phyloP scores from a whole-genome alignment of 2,888 invertebrate genomes.

The Tuta absoluta region DNA sequence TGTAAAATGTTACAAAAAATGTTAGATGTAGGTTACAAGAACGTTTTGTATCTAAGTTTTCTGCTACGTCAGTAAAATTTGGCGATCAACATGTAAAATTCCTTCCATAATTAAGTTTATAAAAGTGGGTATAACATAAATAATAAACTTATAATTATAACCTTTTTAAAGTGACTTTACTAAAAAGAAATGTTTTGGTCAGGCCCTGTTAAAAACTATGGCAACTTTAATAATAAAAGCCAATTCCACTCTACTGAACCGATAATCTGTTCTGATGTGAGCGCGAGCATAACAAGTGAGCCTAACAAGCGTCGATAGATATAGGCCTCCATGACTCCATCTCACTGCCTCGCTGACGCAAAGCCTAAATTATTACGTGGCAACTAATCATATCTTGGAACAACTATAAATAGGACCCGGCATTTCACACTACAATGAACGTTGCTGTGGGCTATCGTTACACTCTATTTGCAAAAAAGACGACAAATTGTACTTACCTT shows the following conservation, averaged over 20 bases:
- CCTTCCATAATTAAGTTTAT: too few relatives aligned
- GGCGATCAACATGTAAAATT: too few relatives aligned
- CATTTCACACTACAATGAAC: slow-evolving; percentile 35
- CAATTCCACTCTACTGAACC: slow-evolving; percentile 47
- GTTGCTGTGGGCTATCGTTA: slow-evolving; percentile 9
- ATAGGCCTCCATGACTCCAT: slow-evolving; percentile 47
- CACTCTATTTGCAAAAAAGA: neutral
- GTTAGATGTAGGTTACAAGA: too few relatives aligned
- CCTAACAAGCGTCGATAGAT: slow-evolving; percentile 73
- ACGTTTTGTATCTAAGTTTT: too few relatives aligned
- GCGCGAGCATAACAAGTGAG: slow-evolving; percentile 75
- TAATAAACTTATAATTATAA: too few relatives aligned
- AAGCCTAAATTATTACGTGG: slow-evolving; percentile 71
- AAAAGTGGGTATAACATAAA: too few relatives aligned
- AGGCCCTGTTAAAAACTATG: too few relatives aligned
- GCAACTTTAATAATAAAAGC: slow-evolving; percentile 28
- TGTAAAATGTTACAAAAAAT: too few relatives aligned
- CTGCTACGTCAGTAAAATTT: too few relatives aligned
- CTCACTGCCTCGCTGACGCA: slow-evolving; percentile 65
- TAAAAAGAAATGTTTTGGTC: too few relatives aligned
- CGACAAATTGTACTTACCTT: neutral
- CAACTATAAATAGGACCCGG: slow-evolving; percentile 20
- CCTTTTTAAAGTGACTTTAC: too few relatives aligned
- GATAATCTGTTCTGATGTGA: slow-evolving; percentile 55
- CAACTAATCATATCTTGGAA: slow-evolving; percentile 68